Conservation (phyloP, 2,797 vertebrate species). For the Aplochiton taeniatus region DNA sequence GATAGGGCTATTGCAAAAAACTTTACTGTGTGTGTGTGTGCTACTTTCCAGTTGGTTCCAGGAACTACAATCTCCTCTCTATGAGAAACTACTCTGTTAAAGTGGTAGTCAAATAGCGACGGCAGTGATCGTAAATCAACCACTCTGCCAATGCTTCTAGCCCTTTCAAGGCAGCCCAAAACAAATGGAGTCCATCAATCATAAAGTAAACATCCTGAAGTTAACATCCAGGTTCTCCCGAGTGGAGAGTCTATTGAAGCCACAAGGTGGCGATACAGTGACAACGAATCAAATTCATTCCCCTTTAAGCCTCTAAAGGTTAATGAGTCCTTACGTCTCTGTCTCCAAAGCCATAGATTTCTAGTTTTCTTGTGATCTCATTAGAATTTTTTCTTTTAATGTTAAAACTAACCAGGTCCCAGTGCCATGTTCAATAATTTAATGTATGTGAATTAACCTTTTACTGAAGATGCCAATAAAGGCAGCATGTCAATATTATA, state of each 20-base stretch:
- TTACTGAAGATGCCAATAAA: too few species aligned
- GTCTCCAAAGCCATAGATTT: too few species aligned
- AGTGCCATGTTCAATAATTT: too few species aligned
- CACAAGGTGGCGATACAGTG: constrained; percentile 63
- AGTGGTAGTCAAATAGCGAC: constrained; percentile 68
- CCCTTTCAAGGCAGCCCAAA: constrained; percentile 47
- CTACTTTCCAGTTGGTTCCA: constrained; percentile 26
- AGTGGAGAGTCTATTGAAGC: background rate
- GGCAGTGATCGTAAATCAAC: constrained; percentile 69
- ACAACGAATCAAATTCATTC: background rate
- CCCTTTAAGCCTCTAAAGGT: background rate
- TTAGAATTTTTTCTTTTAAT: too few species aligned
- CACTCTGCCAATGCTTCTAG: constrained; percentile 51
- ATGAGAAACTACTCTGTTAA: constrained; percentile 58
- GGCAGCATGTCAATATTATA: too few species aligned
- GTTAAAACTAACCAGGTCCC: too few species aligned
- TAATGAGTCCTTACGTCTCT: too few species aligned
- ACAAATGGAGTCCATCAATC: constrained; percentile 69
- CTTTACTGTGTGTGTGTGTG: background rate
- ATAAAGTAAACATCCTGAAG: constrained; percentile 55
- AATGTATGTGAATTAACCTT: too few species aligned
- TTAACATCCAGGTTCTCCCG: constrained; percentile 20
- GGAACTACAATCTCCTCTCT: constrained; percentile 60
- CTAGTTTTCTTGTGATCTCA: too few species aligned
- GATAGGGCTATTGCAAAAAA: background rate